A percentile compares a stretch with the other conserved stretches of the same genome.
These are phyloP conservation scores for Marisa cornuarietis DNA, from an alignment of 1,140 invertebrate genomes.

Conservation along the genomic window DNA sequence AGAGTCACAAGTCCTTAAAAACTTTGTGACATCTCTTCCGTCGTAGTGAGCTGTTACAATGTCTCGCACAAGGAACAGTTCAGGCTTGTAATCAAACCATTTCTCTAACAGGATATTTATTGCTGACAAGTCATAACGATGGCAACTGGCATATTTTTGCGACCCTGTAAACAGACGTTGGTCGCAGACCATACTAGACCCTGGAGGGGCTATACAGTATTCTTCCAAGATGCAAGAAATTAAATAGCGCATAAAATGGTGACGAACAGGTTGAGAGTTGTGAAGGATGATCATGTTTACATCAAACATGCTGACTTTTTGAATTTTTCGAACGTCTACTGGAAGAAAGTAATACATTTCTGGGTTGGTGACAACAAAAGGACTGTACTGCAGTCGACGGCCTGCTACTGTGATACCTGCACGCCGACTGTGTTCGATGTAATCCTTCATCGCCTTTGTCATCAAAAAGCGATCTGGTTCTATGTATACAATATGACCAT, in stretches of 20 bases:
- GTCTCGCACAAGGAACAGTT: constrained; percentile 29
- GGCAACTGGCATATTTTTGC: constrained; percentile 41
- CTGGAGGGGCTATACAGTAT: constrained; percentile 40
- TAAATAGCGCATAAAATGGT: constrained; percentile 40
- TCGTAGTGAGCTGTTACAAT: constrained; percentile 30
- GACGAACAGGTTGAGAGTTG: constrained; percentile 31
- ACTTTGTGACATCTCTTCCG: constrained; percentile 27
- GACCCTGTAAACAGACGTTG: background rate
- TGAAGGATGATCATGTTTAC: constrained; percentile 43
- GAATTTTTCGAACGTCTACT: constrained; percentile 33
- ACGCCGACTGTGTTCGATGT: constrained; percentile 29
- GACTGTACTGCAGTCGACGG: constrained; percentile 33
- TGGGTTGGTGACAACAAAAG: constrained; percentile 45
- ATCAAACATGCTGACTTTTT: constrained; percentile 32
- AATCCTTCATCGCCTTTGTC: constrained; percentile 29
- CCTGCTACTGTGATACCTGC: constrained; percentile 31
- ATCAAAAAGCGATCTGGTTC: constrained; percentile 37
- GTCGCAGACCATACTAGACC: constrained; percentile 29
- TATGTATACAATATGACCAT: constrained; percentile 42
- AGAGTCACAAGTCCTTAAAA: constrained; percentile 22
- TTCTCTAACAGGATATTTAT: constrained; percentile 45
- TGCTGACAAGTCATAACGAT: constrained; percentile 49
- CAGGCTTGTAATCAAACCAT: constrained; percentile 36
- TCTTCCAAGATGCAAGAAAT: constrained; percentile 41
- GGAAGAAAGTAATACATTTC: constrained; percentile 44